Percentiles rank a stretch among this genome's conserved stretches.
Evolutionary conservation across 2,113 vertebrate genomes (phyloP).

Genomic region (Oryzias melastigma): DNA sequence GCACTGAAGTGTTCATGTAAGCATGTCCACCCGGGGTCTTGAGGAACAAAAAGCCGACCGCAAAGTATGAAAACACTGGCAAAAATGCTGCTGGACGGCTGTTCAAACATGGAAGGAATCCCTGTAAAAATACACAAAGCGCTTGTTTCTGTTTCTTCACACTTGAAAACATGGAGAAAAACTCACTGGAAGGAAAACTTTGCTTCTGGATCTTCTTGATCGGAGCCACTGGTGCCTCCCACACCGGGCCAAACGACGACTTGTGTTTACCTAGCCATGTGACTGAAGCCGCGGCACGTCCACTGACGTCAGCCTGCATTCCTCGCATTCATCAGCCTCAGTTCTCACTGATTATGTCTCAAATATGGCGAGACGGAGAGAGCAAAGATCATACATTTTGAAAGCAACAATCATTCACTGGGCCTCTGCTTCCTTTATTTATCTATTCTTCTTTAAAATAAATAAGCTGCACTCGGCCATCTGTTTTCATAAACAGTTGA

Average conservation of each 20-base stretch:
- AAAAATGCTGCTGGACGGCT: conserved; percentile 32
- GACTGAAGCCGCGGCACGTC: conserved; percentile 38
- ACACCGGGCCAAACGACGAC: conserved; percentile 31
- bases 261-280: conserved; percentile 68
- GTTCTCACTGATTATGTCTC: conserved; percentile 63
- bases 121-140: conserved; percentile 54
- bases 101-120: conserved; percentile 61
- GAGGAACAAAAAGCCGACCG: conserved; percentile 33
- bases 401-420: conserved; percentile 51
- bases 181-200: conserved; percentile 21
- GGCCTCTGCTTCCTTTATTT: conserved; percentile 39
- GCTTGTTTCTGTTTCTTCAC: conserved; percentile 39
- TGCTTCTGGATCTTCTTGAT: conserved; percentile 26
- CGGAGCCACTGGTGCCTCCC: conserved; percentile 18
- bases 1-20: conserved; percentile 12
- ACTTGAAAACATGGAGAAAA: conserved; percentile 28
- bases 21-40: conserved; percentile 20
- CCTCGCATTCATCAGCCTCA: conserved; percentile 59
- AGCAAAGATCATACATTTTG: conserved; percentile 44
- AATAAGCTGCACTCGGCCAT: conserved; percentile 47
- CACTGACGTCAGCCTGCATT: conserved; percentile 65
- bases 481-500: conserved; percentile 54
- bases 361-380: conserved; percentile 34
- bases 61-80: conserved; percentile 52
- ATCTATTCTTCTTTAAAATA: conserved; percentile 49